Conservation (phyloP, 2,797 vertebrate species). For the Luscinia luscinia region DNA sequence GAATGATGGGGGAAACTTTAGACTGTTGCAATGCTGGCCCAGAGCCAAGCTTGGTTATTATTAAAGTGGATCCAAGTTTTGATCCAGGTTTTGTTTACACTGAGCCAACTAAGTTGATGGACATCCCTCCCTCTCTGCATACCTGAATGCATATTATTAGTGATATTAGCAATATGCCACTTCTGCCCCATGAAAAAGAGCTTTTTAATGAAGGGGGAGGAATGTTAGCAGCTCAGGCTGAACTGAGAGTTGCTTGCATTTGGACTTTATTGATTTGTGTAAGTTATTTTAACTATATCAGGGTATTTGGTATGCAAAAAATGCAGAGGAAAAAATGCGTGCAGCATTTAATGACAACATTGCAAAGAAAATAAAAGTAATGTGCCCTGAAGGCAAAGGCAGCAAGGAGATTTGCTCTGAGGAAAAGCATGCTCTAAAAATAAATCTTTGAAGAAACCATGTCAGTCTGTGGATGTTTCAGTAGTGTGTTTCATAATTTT, state of each 20-base stretch:
- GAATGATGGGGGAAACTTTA: conserved; percentile 50
- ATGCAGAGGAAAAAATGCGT: not conserved
- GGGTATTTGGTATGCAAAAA: conserved; percentile 38
- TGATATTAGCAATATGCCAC: not conserved
- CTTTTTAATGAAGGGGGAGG: not conserved
- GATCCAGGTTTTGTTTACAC: conserved; percentile 58
- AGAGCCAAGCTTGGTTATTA: conserved; percentile 66
- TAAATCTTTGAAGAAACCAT: not conserved
- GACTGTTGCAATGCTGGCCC: conserved; percentile 40
- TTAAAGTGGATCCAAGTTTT: conserved; percentile 78
- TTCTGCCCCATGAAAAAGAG: not conserved
- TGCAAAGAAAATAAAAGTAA: conserved; percentile 34
- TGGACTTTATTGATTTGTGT: not conserved
- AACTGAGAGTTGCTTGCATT: not conserved
- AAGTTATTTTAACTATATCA: conserved; percentile 14
- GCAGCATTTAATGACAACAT: not conserved
- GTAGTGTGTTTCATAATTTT: not conserved
- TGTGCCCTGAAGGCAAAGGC: conserved; percentile 2
- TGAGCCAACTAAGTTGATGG: conserved; percentile 20
- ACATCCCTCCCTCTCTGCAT: conserved; percentile 30
- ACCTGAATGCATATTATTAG: not conserved
- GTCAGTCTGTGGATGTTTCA: not conserved
- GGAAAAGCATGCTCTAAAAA: conserved; percentile 38
- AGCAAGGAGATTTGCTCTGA: not conserved
- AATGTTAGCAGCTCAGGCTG: not conserved